These are phyloP conservation scores for Coreoperca whiteheadi DNA, from an alignment of 2,113 vertebrate genomes.

Conservation along the genomic window DNA sequence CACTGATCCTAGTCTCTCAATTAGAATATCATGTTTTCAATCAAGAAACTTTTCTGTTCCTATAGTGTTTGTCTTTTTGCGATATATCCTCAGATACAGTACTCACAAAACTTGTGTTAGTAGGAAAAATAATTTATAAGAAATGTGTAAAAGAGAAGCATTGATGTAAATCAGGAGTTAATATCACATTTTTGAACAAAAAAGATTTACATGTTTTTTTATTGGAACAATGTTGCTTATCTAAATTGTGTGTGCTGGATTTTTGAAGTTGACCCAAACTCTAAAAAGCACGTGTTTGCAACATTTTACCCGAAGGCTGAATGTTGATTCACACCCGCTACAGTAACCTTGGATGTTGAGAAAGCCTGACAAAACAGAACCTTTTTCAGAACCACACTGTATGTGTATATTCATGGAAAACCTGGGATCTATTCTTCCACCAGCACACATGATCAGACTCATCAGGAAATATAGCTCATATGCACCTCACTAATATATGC, in stretches of 20 bases:
- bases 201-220: no score
- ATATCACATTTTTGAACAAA: not conserved
- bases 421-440: not conserved
- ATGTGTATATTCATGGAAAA: not conserved
- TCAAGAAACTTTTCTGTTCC: conserved; percentile 18
- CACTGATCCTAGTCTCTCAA: conserved; percentile 10
- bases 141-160: conserved; percentile 6
- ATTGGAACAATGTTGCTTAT: not conserved
- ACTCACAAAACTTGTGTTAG: not conserved
- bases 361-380: no score
- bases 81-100: conserved; percentile 14
- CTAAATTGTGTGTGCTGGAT: not conserved
- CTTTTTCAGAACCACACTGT: no score
- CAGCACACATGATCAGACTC: not conserved
- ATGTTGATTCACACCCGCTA: not conserved
- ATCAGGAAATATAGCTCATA: not conserved
- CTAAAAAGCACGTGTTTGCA: not conserved
- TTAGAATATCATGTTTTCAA: conserved; percentile 6
- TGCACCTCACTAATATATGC: not conserved
- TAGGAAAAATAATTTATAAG: not conserved
- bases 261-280: not conserved
- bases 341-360: no score
- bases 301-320: not conserved
- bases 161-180: not conserved
- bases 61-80: conserved; percentile 1